A percentile compares a stretch with the other conserved stretches of the same genome.
Evolutionary conservation across 2,113 vertebrate genomes (phyloP).

Genomic region (Dendrocopos noguchii): DNA sequence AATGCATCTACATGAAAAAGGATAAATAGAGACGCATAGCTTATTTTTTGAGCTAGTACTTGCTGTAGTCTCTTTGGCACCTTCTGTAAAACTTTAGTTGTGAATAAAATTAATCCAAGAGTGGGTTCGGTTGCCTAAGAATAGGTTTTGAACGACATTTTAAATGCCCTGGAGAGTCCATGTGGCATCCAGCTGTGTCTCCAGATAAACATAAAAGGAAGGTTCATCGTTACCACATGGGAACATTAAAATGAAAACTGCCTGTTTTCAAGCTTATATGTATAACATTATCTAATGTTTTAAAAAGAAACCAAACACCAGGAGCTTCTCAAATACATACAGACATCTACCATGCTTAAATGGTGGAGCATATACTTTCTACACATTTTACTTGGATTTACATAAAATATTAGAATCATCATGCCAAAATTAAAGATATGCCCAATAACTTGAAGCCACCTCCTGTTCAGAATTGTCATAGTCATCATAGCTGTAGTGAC

Average conservation of each 20-base stretch:
- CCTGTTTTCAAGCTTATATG: not conserved
- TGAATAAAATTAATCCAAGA: not conserved
- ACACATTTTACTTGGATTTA: not conserved
- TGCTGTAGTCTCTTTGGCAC: not conserved
- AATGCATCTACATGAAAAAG: not conserved
- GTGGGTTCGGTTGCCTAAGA: not conserved
- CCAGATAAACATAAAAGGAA: not conserved
- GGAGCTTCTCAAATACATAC: not conserved
- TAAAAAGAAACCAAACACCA: not conserved
- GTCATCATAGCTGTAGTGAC: not conserved
- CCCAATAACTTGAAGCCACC: not conserved
- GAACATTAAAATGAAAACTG: not conserved
- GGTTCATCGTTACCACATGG: not conserved
- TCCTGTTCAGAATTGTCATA: not conserved
- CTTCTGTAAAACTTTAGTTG: not conserved
- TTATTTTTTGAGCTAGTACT: not conserved
- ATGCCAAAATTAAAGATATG: not conserved
- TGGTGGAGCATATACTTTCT: not conserved
- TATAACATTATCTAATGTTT: not conserved
- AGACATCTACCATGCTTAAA: not conserved
- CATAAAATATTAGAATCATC: not conserved
- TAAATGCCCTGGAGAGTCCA: not conserved
- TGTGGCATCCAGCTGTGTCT: not conserved
- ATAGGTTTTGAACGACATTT: not conserved
- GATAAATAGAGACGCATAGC: not conserved